Base-by-base conservation (phyloP, 2,888 invertebrate genomes). In the Idaea biselata region DNA sequence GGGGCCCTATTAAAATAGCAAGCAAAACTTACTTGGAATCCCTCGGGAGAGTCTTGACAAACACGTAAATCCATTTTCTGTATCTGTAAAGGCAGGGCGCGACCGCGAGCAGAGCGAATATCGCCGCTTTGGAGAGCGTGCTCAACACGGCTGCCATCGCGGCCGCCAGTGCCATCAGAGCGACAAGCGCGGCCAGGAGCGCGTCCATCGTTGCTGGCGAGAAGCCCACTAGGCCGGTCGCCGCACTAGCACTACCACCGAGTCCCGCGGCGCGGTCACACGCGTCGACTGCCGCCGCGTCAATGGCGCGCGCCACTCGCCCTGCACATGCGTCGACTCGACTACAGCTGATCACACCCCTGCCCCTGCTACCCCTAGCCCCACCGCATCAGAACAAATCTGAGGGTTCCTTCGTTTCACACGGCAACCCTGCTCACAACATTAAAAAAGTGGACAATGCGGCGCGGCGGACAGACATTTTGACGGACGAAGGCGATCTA, bases 61-160 rank as follows among this genome's bases (percentile, higher is more conserved):
- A 89, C 72, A 95, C 93, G 81, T 94, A 94, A 77, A 95, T 87
- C 83, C 93, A 83, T 69, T 89, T 92, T 78, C 94, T 91, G 80
- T 94, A 93, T 72, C 91, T 88, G 81, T 93, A 93, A 69, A 94
- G 83, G 75, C 94, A 91, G 70, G 94, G 91, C 72, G 91, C 90
- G 77, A 93, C 86, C 65, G 92, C 91, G 72, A 93, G 91, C 55
- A 93, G 80, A 64, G 96, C 93, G 66, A 96, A 95, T 83, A 96
- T 96, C 70, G 96, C 95, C 82, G 95, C 95, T 87, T 96, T 94
- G 58, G 96, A 89, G 66, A 95, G 89, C 69, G 95, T 93, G 79
- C 93, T 93, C 74, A 95, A 93, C 76, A 93, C 86, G 78, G 90
- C 93, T 82, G 93, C 93, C 92, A 93, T 93, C 80, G 91, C 89